A percentile compares a stretch with the other conserved stretches of the same genome.
Conservation (phyloP, 2,113 vertebrate species). For the Hemiscyllium ocellatum region DNA sequence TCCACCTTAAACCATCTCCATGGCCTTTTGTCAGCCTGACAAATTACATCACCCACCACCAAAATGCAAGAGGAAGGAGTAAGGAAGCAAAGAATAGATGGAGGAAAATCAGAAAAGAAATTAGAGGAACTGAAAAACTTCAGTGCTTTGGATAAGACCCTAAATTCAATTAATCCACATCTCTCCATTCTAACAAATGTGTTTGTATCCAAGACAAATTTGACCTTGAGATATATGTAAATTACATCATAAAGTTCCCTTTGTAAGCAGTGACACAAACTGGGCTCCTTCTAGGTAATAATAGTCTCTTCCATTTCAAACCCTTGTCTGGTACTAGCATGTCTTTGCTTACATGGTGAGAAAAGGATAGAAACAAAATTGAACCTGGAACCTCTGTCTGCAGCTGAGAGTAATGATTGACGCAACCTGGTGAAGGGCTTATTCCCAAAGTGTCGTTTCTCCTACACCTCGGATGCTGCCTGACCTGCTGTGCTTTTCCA, state of each 20-base stretch:
- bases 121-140: not conserved
- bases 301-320: not conserved
- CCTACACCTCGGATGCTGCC: too few relatives aligned
- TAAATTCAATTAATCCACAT: not conserved
- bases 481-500: too few relatives aligned
- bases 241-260: not conserved
- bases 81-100: not conserved
- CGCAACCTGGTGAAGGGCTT: not conserved
- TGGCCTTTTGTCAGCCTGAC: not conserved
- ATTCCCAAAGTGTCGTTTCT: too few relatives aligned
- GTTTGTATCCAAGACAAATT: not conserved
- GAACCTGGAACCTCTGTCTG: not conserved
- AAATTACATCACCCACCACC: not conserved
- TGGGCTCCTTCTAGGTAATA: not conserved
- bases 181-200: not conserved
- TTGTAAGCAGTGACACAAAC: not conserved
- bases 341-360: not conserved
- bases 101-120: not conserved
- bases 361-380: not conserved
- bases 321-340: not conserved
- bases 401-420: not conserved
- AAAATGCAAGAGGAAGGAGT: not conserved
- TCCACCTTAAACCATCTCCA: too few relatives aligned
- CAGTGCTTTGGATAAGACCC: not conserved
- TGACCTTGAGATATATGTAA: not conserved